These are phyloP conservation scores for Archips xylosteana DNA, from an alignment of 2,888 invertebrate species.

Conservation along the genomic window DNA sequence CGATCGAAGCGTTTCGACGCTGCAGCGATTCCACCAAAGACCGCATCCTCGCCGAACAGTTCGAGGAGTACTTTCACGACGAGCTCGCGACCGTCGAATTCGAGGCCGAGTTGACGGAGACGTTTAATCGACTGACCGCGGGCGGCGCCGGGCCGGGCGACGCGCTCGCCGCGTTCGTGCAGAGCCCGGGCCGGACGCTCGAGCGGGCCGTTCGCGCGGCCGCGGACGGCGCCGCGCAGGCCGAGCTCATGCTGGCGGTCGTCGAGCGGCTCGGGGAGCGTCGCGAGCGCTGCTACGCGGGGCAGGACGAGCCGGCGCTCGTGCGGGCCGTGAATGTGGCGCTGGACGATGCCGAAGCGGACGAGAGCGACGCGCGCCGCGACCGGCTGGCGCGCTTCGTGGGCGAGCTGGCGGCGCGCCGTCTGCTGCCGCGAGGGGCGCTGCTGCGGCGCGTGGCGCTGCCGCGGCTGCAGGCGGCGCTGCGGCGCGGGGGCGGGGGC, in stretches of 20 bases:
- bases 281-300: constrained; percentile 53
- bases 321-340: constrained; percentile 57
- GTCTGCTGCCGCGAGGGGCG: constrained; percentile 45
- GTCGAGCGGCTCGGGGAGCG: constrained; percentile 46
- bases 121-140: constrained; percentile 71
- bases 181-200: constrained; percentile 63
- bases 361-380: constrained; percentile 64
- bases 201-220: constrained; percentile 64
- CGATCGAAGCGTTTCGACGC: constrained; percentile 62
- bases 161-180: constrained; percentile 56
- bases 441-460: constrained; percentile 64
- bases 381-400: constrained; percentile 66
- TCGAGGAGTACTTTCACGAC: constrained; percentile 60
- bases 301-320: constrained; percentile 46
- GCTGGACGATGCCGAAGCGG: constrained; percentile 60
- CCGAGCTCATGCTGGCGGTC: constrained; percentile 63
- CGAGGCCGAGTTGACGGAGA: constrained; percentile 58
- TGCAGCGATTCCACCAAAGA: constrained; percentile 59
- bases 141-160: constrained; percentile 45
- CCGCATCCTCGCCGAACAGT: constrained; percentile 63
- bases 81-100: constrained; percentile 58
- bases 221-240: constrained; percentile 52
- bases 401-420: constrained; percentile 54
- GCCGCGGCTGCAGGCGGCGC: constrained; percentile 51
- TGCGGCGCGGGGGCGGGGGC: background rate